Conservation (phyloP, 2,797 vertebrate genomes). For the Champsocephalus esox region DNA sequence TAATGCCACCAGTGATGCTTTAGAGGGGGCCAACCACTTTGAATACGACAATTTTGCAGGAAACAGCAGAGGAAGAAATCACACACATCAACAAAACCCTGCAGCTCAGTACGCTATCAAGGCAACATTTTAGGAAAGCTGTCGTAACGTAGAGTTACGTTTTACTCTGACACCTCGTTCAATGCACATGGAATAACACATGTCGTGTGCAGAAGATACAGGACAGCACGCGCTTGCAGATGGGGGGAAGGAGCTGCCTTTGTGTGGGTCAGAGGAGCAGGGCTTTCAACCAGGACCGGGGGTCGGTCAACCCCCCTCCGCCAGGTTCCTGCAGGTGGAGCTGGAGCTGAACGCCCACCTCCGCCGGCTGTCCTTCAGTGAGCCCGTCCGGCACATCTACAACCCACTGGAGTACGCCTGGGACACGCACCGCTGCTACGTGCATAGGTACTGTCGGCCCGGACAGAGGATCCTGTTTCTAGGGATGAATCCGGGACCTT, state of each 20-base stretch:
- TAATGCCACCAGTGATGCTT: constrained; percentile 2
- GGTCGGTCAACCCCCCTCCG: constrained; percentile 43
- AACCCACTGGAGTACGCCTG: constrained; percentile 91
- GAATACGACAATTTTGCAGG: too few species aligned
- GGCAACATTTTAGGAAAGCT: neutral
- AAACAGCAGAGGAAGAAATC: constrained; percentile 40
- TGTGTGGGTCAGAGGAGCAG: neutral
- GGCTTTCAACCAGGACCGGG: neutral
- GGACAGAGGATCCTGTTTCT: constrained; percentile 89
- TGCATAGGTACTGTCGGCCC: constrained; percentile 86
- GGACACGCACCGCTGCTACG: constrained; percentile 85
- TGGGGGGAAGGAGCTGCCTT: neutral
- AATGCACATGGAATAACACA: neutral
- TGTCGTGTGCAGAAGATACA: constrained; percentile 20
- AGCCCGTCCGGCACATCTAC: constrained; percentile 84
- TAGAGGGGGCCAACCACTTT: constrained; percentile 39
- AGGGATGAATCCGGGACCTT: constrained; percentile 94
- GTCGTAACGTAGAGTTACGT: neutral
- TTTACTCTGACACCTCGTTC: neutral
- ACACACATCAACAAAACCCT: neutral
- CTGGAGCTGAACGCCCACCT: constrained; percentile 84
- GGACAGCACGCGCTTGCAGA: neutral
- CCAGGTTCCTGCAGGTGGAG: constrained; percentile 86
- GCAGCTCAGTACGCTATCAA: accelerated
- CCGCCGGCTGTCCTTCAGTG: constrained; percentile 77